Evolutionary conservation across 2,888 invertebrate species (phyloP).

Genomic region (Sarcophaga carnaria): DNA sequence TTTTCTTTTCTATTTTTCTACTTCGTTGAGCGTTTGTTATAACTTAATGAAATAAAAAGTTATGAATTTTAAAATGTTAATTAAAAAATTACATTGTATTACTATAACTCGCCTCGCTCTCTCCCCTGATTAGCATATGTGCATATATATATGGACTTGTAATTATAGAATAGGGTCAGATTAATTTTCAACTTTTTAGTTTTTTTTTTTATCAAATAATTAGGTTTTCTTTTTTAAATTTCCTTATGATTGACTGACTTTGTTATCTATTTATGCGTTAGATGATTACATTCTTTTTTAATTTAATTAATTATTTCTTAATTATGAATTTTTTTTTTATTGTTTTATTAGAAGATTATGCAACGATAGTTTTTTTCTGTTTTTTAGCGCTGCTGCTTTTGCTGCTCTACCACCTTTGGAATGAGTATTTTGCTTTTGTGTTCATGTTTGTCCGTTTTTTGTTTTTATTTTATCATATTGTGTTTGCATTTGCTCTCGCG

Average conservation of each 20-base stretch:
- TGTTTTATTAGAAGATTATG: conserved; percentile 51
- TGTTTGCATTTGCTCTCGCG: conserved; percentile 14
- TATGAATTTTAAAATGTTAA: background rate
- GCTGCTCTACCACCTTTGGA: conserved; percentile 45
- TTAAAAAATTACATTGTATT: background rate
- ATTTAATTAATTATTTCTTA: conserved; percentile 36
- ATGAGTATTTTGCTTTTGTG: conserved; percentile 12
- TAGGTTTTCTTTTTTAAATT: background rate
- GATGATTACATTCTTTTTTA: background rate
- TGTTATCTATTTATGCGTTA: background rate
- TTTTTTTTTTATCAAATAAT: background rate
- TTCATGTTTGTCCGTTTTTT: conserved; percentile 34
- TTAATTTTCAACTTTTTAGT: background rate
- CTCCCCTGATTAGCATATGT: background rate
- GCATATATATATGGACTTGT: no score
- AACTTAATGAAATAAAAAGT: background rate
- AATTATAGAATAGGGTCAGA: background rate
- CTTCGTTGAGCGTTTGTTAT: background rate
- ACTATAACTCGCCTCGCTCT: background rate
- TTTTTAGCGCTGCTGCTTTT: background rate
- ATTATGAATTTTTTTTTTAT: conserved; percentile 11
- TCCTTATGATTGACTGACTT: background rate
- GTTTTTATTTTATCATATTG: conserved; percentile 37
- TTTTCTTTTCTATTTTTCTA: background rate
- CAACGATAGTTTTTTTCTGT: conserved; percentile 39